These are phyloP conservation scores for Lithophane leautieri DNA, from an alignment of 2,888 invertebrate species.

Conservation along the genomic window DNA sequence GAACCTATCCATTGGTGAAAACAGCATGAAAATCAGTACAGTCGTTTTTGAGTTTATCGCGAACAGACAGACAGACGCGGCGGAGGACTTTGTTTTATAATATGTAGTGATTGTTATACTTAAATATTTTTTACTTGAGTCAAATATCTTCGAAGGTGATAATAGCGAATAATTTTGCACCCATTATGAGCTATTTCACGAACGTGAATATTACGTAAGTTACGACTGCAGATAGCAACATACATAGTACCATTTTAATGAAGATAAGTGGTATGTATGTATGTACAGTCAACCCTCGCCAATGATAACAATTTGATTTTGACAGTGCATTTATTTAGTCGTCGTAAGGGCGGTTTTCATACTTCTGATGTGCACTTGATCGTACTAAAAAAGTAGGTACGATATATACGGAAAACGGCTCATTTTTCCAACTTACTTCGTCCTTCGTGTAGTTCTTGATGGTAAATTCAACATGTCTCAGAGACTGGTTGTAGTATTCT, in stretches of 20 bases:
- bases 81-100: no score
- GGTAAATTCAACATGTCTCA: conserved; percentile 91
- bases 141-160: conserved; percentile 19
- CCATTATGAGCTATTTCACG: conserved; percentile 29
- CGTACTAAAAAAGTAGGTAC: no score
- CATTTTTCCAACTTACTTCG: conserved; percentile 77
- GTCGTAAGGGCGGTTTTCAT: background rate
- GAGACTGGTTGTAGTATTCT: conserved; percentile 93
- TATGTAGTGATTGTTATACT: background rate
- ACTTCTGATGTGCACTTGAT: background rate
- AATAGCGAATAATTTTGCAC: conserved; percentile 8
- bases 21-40: no score
- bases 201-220: conserved; percentile 25
- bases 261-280: conserved; percentile 14
- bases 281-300: background rate
- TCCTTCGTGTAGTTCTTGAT: conserved; percentile 87
- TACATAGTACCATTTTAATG: conserved; percentile 25
- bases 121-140: conserved; percentile 1
- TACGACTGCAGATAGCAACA: conserved; percentile 39
- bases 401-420: background rate
- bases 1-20: no score
- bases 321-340: background rate
- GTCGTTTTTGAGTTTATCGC: no score
- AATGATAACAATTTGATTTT: background rate
- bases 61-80: no score